Percentiles rank a stretch among this genome's conserved stretches.
These are phyloP conservation scores for Scaptodrosophila lebanonensis DNA, from an alignment of 1,140 invertebrate species.

Conservation along the genomic window DNA sequence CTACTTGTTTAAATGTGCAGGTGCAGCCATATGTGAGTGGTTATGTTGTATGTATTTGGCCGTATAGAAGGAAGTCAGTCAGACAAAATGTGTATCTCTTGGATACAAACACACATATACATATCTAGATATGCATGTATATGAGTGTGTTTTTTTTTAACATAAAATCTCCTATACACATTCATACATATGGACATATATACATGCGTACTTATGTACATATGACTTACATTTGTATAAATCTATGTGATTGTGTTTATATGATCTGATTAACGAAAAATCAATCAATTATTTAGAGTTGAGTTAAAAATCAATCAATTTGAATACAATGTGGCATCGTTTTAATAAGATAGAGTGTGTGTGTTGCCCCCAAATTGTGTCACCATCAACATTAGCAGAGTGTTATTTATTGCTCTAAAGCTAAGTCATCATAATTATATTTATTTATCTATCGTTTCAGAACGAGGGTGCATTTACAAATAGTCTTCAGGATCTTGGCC, in stretches of 20 bases:
- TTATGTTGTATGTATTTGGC: no score
- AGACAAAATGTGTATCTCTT: conserved; percentile 55
- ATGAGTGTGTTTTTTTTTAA: no score
- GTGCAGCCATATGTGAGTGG: no score
- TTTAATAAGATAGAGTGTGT: no score
- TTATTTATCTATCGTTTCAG: neutral
- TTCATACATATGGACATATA: conserved; percentile 6
- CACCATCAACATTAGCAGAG: no score
- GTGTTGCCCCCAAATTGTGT: no score
- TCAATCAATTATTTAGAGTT: neutral
- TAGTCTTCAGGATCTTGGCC: neutral
- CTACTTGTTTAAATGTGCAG: no score
- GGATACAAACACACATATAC: conserved; percentile 34
- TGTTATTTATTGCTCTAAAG: no score
- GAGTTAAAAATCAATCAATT: no score
- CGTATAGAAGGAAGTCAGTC: conserved; percentile 12
- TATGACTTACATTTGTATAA: neutral
- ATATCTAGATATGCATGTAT: no score
- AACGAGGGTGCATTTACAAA: neutral
- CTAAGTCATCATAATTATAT: neutral
- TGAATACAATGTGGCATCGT: no score
- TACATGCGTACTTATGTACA: conserved; percentile 11
- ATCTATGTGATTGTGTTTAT: conserved; percentile 6
- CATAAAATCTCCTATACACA: no score
- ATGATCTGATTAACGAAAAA: neutral